Evolutionary conservation across 2,888 invertebrate species (phyloP), one percentile per base, ranked within the genome.

Genomic region (Drosophila lacicola): DNA sequence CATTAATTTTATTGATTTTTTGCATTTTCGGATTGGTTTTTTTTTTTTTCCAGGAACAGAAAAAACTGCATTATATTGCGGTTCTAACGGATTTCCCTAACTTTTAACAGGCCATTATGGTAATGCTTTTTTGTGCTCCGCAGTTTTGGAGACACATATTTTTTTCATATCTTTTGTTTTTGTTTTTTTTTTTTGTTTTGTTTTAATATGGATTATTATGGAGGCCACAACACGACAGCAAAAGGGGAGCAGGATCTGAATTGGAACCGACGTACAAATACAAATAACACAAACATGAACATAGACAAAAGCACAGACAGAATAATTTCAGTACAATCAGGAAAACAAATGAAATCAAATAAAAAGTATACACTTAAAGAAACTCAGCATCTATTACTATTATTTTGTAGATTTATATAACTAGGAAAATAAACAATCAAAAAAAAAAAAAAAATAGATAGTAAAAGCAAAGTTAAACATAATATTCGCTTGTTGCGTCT

Each of bases 51-150:
- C 53, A 61, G 67, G 14, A 67, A 61, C 64, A 33, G 64, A 61
- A 62, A 66, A 62, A 68, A 70, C 67, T 62, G 69, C 69, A 41
- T 62, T 70, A 50, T 21, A 36, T 62, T 60, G 68, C 69, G 25
- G 62, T 69, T 70, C 49, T 68, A 68, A 47, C 49, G 62, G 60
- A 56, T 71, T 68, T 61, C 44, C 72, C 72, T 80, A 82, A 70
- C 68, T 63, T 76, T 79, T 65, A 65, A 78, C 78, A 80, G 80
- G 80, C 80, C 80, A 80, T 80, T 66, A 80, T 80, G 80, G 80
- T 80, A 82, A 78, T 80, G 80, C 80, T 74, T 77, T 29, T 62
- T 64, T 80, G 80, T 80, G 74, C 74, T 62, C 71, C 34, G 54
- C 67, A 63, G 13, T 17, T 65, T 42, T 44, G 47, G 67, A 68